Evolutionary conservation across 2,888 invertebrate genomes (phyloP).

Genomic region (Pedicia rivosa): DNA sequence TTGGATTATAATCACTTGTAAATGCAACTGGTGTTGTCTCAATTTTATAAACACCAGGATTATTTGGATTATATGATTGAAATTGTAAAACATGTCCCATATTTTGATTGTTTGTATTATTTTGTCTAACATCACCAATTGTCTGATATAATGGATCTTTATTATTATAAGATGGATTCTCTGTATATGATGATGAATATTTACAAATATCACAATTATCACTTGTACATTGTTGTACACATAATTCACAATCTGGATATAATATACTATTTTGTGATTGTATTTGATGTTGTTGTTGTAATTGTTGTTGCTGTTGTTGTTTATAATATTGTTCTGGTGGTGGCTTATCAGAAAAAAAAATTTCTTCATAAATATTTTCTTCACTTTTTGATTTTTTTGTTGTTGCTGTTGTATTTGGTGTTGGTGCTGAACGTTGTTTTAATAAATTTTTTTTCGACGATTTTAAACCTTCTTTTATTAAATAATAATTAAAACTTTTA

Average conservation of each 20-base stretch:
- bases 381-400: slow-evolving; percentile 24
- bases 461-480: slow-evolving; percentile 29
- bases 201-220: slow-evolving; percentile 26
- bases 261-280: slow-evolving; percentile 6
- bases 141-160: slow-evolving; percentile 6
- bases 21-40: slow-evolving; percentile 31
- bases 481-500: slow-evolving; percentile 31
- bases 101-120: background rate
- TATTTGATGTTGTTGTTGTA: background rate
- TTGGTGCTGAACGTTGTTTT: slow-evolving; percentile 19
- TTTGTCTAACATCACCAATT: slow-evolving; percentile 21
- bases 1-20: slow-evolving; percentile 29
- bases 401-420: slow-evolving; percentile 13
- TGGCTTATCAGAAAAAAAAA: slow-evolving; percentile 25
- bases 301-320: background rate
- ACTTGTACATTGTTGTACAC: slow-evolving; percentile 27
- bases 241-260: slow-evolving; percentile 26
- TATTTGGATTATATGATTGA: slow-evolving; percentile 31
- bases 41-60: slow-evolving; percentile 30
- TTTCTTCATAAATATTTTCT: slow-evolving; percentile 31
- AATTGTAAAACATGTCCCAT: slow-evolving; percentile 28
- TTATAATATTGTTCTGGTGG: slow-evolving; percentile 10
- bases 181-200: background rate
- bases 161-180: background rate
- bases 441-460: slow-evolving; percentile 26